phyloP scores from a whole-genome alignment of 1,140 invertebrate species.

The Drosophila serrata region DNA sequence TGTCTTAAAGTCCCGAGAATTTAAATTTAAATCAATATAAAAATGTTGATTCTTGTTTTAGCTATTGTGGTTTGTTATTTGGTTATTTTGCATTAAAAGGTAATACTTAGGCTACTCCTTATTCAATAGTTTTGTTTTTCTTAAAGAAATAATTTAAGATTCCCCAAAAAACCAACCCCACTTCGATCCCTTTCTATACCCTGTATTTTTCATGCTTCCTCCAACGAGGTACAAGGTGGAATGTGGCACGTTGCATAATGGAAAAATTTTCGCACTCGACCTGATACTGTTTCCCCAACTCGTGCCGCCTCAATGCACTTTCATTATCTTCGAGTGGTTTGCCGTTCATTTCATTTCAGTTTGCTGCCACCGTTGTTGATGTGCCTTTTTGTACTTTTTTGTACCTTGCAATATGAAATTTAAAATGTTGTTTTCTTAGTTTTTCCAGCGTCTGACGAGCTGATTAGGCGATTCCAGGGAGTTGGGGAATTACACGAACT shows the following conservation, averaged over 20 bases:
- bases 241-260: constrained; percentile 70
- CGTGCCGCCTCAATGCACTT: constrained; percentile 76
- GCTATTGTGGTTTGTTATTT: not conserved
- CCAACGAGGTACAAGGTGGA: constrained; percentile 47
- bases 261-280: constrained; percentile 74
- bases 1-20: too few relatives aligned
- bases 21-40: not conserved
- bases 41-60: not conserved
- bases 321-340: constrained; percentile 78
- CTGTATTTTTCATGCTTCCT: constrained; percentile 4
- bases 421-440: constrained; percentile 40
- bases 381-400: constrained; percentile 25
- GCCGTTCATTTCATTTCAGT: constrained; percentile 35
- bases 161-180: too few relatives aligned
- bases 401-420: constrained; percentile 23
- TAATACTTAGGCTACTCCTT: not conserved
- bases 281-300: constrained; percentile 64
- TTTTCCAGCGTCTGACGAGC: constrained; percentile 64
- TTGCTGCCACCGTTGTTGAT: constrained; percentile 9
- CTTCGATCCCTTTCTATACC: not conserved
- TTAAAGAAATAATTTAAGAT: too few relatives aligned
- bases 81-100: too few relatives aligned
- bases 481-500: constrained; percentile 73
- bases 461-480: constrained; percentile 54
- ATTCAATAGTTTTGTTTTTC: not conserved